Evolutionary conservation across 2,113 vertebrate species (phyloP).

Genomic region (Labrus mixtus): DNA sequence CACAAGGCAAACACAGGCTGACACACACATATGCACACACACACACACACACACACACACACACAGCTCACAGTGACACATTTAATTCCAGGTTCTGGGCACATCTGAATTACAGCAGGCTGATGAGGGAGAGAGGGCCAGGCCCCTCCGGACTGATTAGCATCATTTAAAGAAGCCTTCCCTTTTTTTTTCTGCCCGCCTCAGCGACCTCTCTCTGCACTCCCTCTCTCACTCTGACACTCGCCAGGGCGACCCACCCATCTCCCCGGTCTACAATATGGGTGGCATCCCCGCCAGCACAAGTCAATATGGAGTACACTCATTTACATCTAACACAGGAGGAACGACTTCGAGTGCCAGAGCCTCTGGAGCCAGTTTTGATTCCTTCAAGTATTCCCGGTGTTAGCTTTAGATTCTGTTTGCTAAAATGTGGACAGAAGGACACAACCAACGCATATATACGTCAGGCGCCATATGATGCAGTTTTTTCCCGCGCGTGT

Average conservation of each 20-base stretch:
- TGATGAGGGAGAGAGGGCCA: constrained; percentile 91
- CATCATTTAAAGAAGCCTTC: constrained; percentile 96
- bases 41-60: constrained; percentile 25
- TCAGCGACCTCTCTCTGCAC: constrained; percentile 80
- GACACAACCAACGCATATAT: constrained; percentile 46
- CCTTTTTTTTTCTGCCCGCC: constrained; percentile 82
- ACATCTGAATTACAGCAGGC: constrained; percentile 94
- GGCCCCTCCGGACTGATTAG: constrained; percentile 97
- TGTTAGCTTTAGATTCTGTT: constrained; percentile 56
- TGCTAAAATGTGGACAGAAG: constrained; percentile 51
- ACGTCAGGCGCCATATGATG: constrained; percentile 72
- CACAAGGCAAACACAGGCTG: constrained; percentile 58
- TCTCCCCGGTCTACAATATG: constrained; percentile 83
- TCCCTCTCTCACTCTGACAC: constrained; percentile 34
- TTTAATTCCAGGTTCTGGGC: constrained; percentile 96
- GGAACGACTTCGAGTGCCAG: constrained; percentile 77
- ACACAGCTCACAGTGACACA: constrained; percentile 87
- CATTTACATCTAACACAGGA: constrained; percentile 89
- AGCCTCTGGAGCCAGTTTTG: constrained; percentile 66
- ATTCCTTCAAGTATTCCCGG: constrained; percentile 27
- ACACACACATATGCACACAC: constrained; percentile 16
- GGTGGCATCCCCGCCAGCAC: constrained; percentile 91
- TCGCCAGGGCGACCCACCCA: constrained; percentile 35
- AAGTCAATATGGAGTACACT: constrained; percentile 90
- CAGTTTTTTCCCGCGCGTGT: constrained; percentile 63